A percentile compares a stretch with the other conserved stretches of the same genome.
Conservation (phyloP, 2,113 vertebrate species). For the Potamarius usumacintae region DNA sequence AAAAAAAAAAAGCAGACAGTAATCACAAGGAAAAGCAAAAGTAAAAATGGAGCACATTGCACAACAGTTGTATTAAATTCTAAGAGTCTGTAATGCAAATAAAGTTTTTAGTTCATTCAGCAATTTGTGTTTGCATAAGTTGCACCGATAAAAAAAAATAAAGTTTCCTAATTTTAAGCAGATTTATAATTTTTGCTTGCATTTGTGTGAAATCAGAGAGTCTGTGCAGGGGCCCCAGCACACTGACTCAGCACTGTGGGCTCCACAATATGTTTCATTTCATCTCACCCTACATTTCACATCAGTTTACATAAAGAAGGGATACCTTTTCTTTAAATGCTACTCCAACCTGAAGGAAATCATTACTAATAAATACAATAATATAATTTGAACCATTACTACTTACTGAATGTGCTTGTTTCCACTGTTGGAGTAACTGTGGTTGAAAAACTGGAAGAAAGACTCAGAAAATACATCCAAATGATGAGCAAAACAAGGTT, state of each 20-base stretch:
- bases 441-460: conserved; percentile 62
- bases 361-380: background rate
- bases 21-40: background rate
- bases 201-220: background rate
- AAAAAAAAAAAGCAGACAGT: background rate
- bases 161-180: background rate
- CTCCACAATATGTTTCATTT: background rate
- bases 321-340: too few relatives aligned
- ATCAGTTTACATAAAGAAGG: background rate
- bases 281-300: background rate
- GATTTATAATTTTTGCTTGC: background rate
- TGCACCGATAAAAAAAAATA: background rate
- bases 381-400: background rate
- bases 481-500: conserved; percentile 60
- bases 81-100: background rate
- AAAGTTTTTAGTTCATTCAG: background rate
- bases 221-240: background rate
- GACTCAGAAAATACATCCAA: conserved; percentile 71
- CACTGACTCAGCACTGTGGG: background rate
- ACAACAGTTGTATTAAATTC: background rate
- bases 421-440: conserved; percentile 36
- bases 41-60: background rate
- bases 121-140: background rate
- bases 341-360: background rate
- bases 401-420: conserved; percentile 68